Evolutionary conservation across 2,113 vertebrate genomes (phyloP).

Genomic region (Aphelocoma coerulescens): DNA sequence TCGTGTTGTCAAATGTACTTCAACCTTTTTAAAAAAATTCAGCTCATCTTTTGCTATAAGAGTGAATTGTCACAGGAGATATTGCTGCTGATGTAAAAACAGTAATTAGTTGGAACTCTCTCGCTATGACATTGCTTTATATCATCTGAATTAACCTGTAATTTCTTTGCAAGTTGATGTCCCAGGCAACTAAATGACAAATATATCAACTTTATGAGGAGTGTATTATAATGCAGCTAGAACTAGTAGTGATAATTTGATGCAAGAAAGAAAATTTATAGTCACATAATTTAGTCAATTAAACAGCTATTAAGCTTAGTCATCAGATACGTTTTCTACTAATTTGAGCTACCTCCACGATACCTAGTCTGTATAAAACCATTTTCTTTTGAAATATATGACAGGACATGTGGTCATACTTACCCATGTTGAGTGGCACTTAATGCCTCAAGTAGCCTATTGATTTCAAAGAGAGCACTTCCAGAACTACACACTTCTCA

Average conservation of each 20-base stretch:
- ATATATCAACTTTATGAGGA: neutral
- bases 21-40: neutral
- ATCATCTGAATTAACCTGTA: neutral
- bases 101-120: neutral
- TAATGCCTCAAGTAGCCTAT: neutral
- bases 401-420: neutral
- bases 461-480: neutral
- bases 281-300: neutral
- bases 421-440: neutral
- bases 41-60: neutral
- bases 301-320: neutral
- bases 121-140: neutral
- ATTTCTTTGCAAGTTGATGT: conserved; percentile 9
- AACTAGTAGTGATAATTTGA: neutral
- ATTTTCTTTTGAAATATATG: neutral
- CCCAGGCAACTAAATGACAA: neutral
- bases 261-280: neutral
- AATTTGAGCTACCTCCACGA: neutral
- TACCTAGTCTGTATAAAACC: neutral
- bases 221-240: neutral
- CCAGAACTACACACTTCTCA: neutral
- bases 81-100: neutral
- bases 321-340: neutral
- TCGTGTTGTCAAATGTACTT: neutral
- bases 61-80: neutral